Evolutionary conservation across 2,797 vertebrate genomes (phyloP).

Genomic region (Helarctos malayanus): DNA sequence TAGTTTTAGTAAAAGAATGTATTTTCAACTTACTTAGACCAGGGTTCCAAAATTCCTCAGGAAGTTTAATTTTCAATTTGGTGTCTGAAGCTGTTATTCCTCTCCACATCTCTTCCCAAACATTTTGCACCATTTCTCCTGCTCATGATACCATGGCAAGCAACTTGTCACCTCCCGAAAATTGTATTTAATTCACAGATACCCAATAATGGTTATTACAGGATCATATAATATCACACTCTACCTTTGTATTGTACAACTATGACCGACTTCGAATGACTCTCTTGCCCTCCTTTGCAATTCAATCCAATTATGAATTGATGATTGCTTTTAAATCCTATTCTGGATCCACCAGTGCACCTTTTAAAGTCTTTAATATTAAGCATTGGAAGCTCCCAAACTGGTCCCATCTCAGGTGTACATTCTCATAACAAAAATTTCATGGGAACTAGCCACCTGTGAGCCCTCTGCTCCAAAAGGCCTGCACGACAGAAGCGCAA

Average conservation of each 20-base stretch:
- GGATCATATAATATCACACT: not conserved
- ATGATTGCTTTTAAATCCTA: not conserved
- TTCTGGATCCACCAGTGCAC: not conserved
- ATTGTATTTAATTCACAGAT: not conserved
- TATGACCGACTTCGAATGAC: not conserved
- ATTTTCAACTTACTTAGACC: not conserved
- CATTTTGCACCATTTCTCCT: not conserved
- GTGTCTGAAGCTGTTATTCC: not conserved
- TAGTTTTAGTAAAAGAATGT: not conserved
- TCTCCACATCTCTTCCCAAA: not conserved
- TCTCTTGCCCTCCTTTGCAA: not conserved
- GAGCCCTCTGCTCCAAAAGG: not conserved
- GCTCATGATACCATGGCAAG: not conserved
- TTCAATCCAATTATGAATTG: not conserved
- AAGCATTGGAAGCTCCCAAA: not conserved
- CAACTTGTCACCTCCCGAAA: not conserved
- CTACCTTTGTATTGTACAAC: not conserved
- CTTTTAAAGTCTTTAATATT: not conserved
- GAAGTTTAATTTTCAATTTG: conserved; percentile 11
- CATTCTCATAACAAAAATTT: not conserved
- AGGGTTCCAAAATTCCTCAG: not conserved
- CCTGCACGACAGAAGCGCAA: not conserved
- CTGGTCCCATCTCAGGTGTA: not conserved
- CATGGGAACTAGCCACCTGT: not conserved
- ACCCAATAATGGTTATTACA: not conserved